Percentiles rank a stretch among this genome's conserved stretches.
These are phyloP conservation scores for Anoncus sp. DNA, from an alignment of 2,888 invertebrate genomes.

Conservation along the genomic window DNA sequence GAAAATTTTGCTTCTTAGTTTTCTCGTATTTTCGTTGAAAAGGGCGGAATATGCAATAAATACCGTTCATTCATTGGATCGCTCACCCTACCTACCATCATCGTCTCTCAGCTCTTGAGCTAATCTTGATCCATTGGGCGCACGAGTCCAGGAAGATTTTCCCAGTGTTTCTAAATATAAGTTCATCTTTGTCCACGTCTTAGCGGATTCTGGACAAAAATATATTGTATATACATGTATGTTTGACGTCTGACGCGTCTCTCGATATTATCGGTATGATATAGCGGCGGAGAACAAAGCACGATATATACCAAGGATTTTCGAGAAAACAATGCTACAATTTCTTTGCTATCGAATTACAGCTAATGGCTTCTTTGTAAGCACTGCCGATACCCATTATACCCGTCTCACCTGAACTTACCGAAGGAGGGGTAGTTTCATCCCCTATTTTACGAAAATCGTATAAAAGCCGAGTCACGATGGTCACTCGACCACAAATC, in stretches of 20 bases:
- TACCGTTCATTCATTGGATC: too few species aligned
- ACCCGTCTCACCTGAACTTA: constrained; percentile 56
- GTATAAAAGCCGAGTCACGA: constrained; percentile 67
- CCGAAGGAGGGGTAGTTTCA: constrained; percentile 32
- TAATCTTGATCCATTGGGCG: not conserved
- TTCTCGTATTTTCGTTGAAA: too few species aligned
- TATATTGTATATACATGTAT: not conserved
- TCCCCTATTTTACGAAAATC: constrained; percentile 57
- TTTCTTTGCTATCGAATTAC: constrained; percentile 70
- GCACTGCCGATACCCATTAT: constrained; percentile 21
- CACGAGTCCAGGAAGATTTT: constrained; percentile 2
- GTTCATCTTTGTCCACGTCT: not conserved
- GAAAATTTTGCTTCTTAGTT: too few species aligned
- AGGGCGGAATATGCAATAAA: too few species aligned
- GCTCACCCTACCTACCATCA: too few species aligned
- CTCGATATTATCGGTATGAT: not conserved
- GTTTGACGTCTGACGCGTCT: too few species aligned
- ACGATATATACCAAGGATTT: not conserved
- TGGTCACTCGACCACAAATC: constrained; percentile 40
- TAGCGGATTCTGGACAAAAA: not conserved
- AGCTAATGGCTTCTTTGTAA: constrained; percentile 74
- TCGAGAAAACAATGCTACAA: constrained; percentile 34
- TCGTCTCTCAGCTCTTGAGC: too few species aligned
- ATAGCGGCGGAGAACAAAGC: not conserved
- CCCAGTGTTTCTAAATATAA: too few species aligned